Evolutionary conservation across 2,797 vertebrate genomes (phyloP), one percentile per base, ranked within the genome.

Genomic region (Sebastes oblongus): DNA sequence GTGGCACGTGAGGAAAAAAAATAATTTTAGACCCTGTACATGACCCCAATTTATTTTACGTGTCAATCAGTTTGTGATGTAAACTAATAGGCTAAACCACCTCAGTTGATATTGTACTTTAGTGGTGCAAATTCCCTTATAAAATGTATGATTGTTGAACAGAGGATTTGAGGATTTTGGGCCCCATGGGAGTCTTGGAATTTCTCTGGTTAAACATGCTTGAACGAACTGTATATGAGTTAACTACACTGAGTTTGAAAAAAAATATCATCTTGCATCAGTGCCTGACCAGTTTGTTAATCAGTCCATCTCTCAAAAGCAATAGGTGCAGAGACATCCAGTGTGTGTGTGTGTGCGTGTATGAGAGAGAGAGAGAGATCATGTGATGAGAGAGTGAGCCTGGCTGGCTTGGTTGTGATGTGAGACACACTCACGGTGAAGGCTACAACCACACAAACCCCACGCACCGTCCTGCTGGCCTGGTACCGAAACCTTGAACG

Each of bases 341-440:
- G 36, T 55, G 27, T 36, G 52, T 25, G 76, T 14, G 10, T 24
- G 62, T 30, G 72, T 62, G 36, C 27, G 27, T 29, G 27, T 29
- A 29, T 29, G 72, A 78, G 75, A 61, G 78, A 67, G 75, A 46
- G 82, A 58, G 82, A 7, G 79, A 22, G 79, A 78, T 87, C 89
- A 91, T 89, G 92, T 93, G 90, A 91, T 76, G 67, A 58, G 58
- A 62, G 68, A 88, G 75, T 70, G 83, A 81, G 83, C 14, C 50
- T 56, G 16, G 30, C 42, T 78, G 60, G 61, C 22, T 55, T 66
- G 42, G 60, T 66, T 55, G 61, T 39, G 69, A 82, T 71, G 71
- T 80, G 66, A 75, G 18, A 81, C 69, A 39, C 67, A 55, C 68
- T 72, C 65, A 72, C 62, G 8, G 70, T 60, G 59, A 30, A 32